These are phyloP conservation scores for Allobates femoralis DNA, from an alignment of 2,797 vertebrate genomes.

Conservation along the genomic window DNA sequence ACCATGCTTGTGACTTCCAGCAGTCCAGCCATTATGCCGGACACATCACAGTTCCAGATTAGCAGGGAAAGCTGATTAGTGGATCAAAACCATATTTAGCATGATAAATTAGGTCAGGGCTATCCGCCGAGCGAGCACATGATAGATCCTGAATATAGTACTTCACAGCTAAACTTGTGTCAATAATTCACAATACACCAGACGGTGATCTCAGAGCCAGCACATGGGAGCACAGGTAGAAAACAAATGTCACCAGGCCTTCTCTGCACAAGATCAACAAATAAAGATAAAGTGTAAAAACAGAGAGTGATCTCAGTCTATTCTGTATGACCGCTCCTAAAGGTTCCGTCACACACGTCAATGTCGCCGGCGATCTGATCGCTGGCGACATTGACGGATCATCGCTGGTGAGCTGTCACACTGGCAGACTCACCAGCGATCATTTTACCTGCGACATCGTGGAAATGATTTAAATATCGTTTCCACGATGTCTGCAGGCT, in stretches of 20 bases:
- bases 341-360: too few species aligned
- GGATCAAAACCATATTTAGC: slow-evolving; percentile 62
- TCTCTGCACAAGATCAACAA: background rate
- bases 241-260: background rate
- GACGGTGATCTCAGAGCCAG: background rate
- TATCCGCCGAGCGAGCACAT: slow-evolving; percentile 17
- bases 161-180: background rate
- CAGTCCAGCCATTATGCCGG: slow-evolving; percentile 14
- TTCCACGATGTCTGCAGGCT: too few species aligned
- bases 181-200: slow-evolving; percentile 1
- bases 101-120: slow-evolving; percentile 61
- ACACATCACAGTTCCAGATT: slow-evolving; percentile 44
- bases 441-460: too few species aligned
- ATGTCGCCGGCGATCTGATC: too few species aligned
- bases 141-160: background rate
- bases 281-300: background rate
- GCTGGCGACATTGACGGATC: too few species aligned
- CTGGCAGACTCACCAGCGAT: too few species aligned
- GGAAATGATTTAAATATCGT: too few species aligned
- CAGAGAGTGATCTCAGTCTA: too few species aligned
- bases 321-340: background rate
- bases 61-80: slow-evolving; percentile 58
- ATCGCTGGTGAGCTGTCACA: too few species aligned
- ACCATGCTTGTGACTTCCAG: slow-evolving; percentile 23
- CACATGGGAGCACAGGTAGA: background rate